These are phyloP conservation scores for Trypoxylon attenuatum DNA, from an alignment of 2,888 invertebrate genomes.

Conservation along the genomic window DNA sequence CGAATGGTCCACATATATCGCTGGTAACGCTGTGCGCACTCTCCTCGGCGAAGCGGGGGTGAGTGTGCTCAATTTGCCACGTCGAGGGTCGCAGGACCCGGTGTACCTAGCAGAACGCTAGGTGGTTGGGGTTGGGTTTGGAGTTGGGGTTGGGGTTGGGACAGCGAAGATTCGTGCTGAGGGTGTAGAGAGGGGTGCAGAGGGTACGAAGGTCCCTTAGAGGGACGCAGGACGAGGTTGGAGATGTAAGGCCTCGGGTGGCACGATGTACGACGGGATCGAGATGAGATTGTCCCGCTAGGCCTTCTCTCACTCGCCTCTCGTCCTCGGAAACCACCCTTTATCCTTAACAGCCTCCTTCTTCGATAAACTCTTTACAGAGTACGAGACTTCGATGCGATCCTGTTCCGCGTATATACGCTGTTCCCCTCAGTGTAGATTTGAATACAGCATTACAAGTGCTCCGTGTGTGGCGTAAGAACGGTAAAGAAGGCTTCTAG, in stretches of 20 bases:
- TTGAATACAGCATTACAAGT: constrained; percentile 29
- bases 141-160: no score
- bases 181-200: no score
- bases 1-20: constrained; percentile 69
- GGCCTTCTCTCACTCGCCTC: constrained; percentile 39
- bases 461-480: no score
- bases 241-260: constrained; percentile 72
- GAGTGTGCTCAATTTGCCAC: constrained; percentile 73
- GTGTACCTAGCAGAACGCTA: constrained; percentile 61
- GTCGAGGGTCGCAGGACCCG: constrained; percentile 67
- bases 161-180: no score
- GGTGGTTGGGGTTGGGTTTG: constrained; percentile 34
- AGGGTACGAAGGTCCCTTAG: constrained; percentile 51
- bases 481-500: no score
- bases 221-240: constrained; percentile 58
- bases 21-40: constrained; percentile 59
- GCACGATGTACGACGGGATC: constrained; percentile 74
- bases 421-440: constrained; percentile 19
- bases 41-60: constrained; percentile 56
- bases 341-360: constrained; percentile 66
- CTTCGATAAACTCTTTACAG: constrained; percentile 68
- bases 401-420: constrained; percentile 24
- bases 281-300: constrained; percentile 74
- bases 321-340: constrained; percentile 63
- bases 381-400: constrained; percentile 53